A percentile compares a stretch with the other conserved stretches of the same genome.
Evolutionary conservation across 2,888 invertebrate genomes (phyloP).

Genomic region (Sphecodes monilicornis): DNA sequence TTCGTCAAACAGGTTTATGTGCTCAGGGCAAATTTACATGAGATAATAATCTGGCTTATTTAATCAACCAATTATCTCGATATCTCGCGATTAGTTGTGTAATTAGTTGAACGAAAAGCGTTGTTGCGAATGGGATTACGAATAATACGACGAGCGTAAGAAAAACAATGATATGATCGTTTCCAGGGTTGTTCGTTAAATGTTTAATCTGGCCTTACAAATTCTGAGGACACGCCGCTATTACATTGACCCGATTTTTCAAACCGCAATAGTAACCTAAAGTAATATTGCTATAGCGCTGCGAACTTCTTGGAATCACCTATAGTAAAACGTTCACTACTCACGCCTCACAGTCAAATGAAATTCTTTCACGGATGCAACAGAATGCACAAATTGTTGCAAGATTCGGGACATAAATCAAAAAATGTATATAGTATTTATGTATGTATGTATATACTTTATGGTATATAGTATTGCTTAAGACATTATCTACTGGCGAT

Average conservation of each 20-base stretch:
- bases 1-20: background rate
- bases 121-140: background rate
- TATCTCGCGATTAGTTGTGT: background rate
- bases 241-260: conserved; percentile 76
- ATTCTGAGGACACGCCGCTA: conserved; percentile 64
- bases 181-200: conserved; percentile 28
- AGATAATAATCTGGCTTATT: conserved; percentile 16
- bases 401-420: no score
- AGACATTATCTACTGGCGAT: no score
- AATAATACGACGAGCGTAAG: background rate
- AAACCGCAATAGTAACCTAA: conserved; percentile 35
- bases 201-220: conserved; percentile 45
- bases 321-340: conserved; percentile 33
- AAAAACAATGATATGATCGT: conserved; percentile 16
- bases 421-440: no score
- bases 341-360: background rate
- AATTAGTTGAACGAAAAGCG: background rate
- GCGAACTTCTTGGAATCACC: conserved; percentile 58
- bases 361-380: conserved; percentile 22
- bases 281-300: conserved; percentile 28
- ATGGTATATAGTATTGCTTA: no score
- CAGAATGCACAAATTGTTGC: no score
- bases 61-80: conserved; percentile 18
- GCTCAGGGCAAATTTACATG: conserved; percentile 2
- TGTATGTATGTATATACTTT: no score